Evolutionary conservation across 2,113 vertebrate genomes (phyloP), one percentile per base, ranked within the genome.

Genomic region (Capra hircus): DNA sequence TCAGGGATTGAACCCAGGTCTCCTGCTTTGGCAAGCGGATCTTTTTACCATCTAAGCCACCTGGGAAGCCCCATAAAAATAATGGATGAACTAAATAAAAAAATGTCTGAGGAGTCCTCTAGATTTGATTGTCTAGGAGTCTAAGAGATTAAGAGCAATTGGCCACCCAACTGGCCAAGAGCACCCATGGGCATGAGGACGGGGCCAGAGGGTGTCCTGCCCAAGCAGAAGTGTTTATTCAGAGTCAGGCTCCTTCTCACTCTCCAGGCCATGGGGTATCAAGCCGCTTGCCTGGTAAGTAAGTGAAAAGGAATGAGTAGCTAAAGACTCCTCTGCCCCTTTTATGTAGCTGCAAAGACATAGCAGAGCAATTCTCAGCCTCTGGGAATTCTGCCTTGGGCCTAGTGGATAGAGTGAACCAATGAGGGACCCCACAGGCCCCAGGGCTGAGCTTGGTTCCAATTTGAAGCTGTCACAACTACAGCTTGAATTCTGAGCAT

Each of bases 381-480:
- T 80, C 92, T 67, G 84, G 52, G 74, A 82, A 97, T 53, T 86
- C 53, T 60, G 19, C 40, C 85, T 45, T 50, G 74, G 64, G 60
- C 59, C 50, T 57, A 28, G 33, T 82, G 23, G 11, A 28, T 2
- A 50, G 9, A 93, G 55, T 6, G 21, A 84, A 28, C 48, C 40
- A 45, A 17, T 21, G 28, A 36, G 88, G 48, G n/a, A 36, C 74
- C 86, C 74, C 90, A 92, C 5, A 28, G 52, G 86, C 23, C 27
- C 57, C 78, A n/a, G 5, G 30, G 77, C 90, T 71, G 43, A 93
- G 87, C 82, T 91, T 36, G 53, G 74, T 93, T 97, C 77, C n/a
- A 67, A 27, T 97, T 93, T 97, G 89, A 96, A 90, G 94, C 30
- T 96, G 94, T 97, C 78, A 83, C 83, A 97, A 77, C 93, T 82